Evolutionary conservation across 1,140 invertebrate genomes (phyloP).

Genomic region (Temnothorax longispinosus): DNA sequence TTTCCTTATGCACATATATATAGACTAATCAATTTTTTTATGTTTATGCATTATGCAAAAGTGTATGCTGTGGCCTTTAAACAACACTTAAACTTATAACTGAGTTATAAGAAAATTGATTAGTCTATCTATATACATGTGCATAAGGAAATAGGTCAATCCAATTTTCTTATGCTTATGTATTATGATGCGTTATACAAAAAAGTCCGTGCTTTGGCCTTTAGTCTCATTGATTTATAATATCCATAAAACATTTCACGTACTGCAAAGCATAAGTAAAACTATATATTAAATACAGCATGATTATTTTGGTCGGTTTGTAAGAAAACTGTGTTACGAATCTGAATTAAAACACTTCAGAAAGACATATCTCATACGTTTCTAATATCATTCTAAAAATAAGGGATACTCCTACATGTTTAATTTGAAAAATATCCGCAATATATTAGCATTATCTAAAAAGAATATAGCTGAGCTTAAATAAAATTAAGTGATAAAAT

Average conservation of each 20-base stretch:
- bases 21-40: too few relatives aligned
- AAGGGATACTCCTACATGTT: constrained; percentile 15
- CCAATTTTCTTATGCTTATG: too few relatives aligned
- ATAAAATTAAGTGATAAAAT: constrained; percentile 43
- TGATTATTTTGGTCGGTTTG: constrained; percentile 7
- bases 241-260: background rate
- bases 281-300: constrained; percentile 16
- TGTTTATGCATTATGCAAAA: too few relatives aligned
- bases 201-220: too few relatives aligned
- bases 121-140: too few relatives aligned
- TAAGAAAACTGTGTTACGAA: background rate
- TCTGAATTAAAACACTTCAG: constrained; percentile 8
- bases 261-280: constrained; percentile 8
- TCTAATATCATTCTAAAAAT: constrained; percentile 39
- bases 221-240: background rate
- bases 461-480: constrained; percentile 39
- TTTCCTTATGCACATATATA: background rate
- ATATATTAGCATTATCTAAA: constrained; percentile 43
- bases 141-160: too few relatives aligned
- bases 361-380: constrained; percentile 27
- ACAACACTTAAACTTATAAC: too few relatives aligned
- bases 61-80: too few relatives aligned
- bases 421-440: constrained; percentile 32
- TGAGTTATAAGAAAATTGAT: too few relatives aligned
- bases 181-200: too few relatives aligned